These are phyloP conservation scores for Ochotona curzoniae DNA, from an alignment of 2,113 vertebrate genomes.

Conservation along the genomic window DNA sequence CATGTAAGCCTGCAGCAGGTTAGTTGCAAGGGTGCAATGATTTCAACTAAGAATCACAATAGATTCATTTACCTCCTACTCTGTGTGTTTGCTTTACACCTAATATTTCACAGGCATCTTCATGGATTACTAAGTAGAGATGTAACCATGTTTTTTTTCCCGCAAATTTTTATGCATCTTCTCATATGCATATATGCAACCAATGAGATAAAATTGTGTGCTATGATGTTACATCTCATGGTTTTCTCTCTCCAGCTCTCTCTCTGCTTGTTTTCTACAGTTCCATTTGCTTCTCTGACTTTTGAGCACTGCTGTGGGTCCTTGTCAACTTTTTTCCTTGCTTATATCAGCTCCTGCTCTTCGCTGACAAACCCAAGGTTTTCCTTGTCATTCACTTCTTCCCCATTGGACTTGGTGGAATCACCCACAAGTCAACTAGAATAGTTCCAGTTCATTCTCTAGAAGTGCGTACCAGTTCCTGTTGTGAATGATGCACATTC, in stretches of 20 bases:
- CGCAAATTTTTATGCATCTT: background rate
- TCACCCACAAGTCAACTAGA: background rate
- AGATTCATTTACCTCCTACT: background rate
- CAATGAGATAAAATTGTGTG: background rate
- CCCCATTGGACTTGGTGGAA: background rate
- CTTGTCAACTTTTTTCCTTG: background rate
- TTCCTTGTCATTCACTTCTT: background rate
- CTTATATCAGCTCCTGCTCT: background rate
- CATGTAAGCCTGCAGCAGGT: background rate
- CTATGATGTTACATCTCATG: background rate
- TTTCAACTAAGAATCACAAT: conserved; percentile 44
- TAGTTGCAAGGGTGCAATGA: background rate
- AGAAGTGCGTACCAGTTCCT: background rate
- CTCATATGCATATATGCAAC: background rate
- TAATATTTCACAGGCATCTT: background rate
- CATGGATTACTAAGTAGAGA: background rate
- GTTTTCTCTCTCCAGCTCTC: background rate
- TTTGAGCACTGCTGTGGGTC: background rate
- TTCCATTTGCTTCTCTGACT: background rate
- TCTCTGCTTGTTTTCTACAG: background rate
- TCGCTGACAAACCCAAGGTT: background rate
- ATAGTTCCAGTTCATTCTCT: background rate
- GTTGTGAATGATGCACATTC: background rate
- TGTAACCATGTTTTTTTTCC: background rate
- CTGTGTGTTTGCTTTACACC: conserved; percentile 33